Conservation (phyloP, 2,888 invertebrate genomes). For the Eurytoma californica region DNA sequence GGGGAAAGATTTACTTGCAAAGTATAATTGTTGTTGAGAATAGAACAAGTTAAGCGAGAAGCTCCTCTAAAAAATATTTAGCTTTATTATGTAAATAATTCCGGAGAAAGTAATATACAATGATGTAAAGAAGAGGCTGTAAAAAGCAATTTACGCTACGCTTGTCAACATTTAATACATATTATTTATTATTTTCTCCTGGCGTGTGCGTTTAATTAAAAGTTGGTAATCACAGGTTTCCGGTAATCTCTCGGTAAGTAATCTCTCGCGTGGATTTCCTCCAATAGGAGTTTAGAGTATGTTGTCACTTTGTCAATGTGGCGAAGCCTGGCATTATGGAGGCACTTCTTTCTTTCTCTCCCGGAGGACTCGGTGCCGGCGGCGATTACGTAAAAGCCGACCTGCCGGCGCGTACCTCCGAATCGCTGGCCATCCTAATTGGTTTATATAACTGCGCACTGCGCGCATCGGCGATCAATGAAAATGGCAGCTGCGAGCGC, state of each 20-base stretch:
- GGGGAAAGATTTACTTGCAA: no score
- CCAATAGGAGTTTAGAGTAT: no score
- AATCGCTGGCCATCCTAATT: constrained; percentile 22
- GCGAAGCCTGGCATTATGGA: neutral
- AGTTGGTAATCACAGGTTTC: neutral
- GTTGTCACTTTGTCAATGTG: no score
- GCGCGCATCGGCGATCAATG: neutral
- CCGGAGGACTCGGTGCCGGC: neutral
- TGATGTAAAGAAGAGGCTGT: constrained; percentile 19
- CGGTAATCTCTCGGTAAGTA: neutral
- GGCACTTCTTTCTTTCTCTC: neutral
- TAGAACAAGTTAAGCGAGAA: no score
- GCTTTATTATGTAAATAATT: constrained; percentile 33
- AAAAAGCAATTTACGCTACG: constrained; percentile 20
- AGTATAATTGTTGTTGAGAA: no score
- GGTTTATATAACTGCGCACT: constrained; percentile 37
- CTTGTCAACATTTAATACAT: constrained; percentile 22
- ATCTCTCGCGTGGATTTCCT: neutral
- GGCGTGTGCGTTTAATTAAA: neutral
- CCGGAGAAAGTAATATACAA: constrained; percentile 36
- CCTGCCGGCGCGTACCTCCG: neutral
- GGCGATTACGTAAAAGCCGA: constrained; percentile 27
- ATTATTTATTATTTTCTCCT: constrained; percentile 14
- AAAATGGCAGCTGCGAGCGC: neutral
- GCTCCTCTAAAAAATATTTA: neutral